phyloP scores from a whole-genome alignment of 1,140 invertebrate species.

The Drosophila murphyi region DNA sequence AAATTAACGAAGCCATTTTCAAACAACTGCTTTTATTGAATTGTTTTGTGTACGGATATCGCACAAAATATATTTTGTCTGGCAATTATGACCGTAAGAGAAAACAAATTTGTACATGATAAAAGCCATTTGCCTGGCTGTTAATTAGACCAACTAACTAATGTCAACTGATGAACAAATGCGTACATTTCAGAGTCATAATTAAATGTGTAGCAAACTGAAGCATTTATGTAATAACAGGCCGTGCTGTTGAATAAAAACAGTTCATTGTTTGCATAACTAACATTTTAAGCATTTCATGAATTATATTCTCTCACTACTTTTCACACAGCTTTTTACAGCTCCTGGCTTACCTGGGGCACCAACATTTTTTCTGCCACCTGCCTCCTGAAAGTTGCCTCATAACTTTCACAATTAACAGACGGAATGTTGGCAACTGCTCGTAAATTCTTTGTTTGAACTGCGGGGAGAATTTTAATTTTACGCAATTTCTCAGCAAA shows the following conservation, averaged over 20 bases:
- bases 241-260: background rate
- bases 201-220: constrained; percentile 44
- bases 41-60: constrained; percentile 13
- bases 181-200: constrained; percentile 21
- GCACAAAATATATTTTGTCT: constrained; percentile 19
- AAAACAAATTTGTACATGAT: constrained; percentile 52
- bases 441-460: constrained; percentile 37
- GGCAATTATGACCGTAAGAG: constrained; percentile 20
- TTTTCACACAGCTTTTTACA: constrained; percentile 32
- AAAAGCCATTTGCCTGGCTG: constrained; percentile 52
- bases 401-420: constrained; percentile 66
- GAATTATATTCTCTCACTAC: constrained; percentile 14
- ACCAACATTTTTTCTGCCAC: constrained; percentile 11
- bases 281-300: constrained; percentile 28
- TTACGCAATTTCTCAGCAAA: constrained; percentile 37
- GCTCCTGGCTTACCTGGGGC: constrained; percentile 11
- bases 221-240: background rate
- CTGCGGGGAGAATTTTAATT: constrained; percentile 35
- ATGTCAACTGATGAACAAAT: constrained; percentile 29
- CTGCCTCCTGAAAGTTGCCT: constrained; percentile 10
- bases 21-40: constrained; percentile 19
- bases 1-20: constrained; percentile 12
- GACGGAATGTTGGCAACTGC: constrained; percentile 35
- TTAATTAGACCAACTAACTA: constrained; percentile 51
- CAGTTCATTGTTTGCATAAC: constrained; percentile 1